Conservation (phyloP, 2,888 invertebrate genomes). For the Teleiodes luculella region DNA sequence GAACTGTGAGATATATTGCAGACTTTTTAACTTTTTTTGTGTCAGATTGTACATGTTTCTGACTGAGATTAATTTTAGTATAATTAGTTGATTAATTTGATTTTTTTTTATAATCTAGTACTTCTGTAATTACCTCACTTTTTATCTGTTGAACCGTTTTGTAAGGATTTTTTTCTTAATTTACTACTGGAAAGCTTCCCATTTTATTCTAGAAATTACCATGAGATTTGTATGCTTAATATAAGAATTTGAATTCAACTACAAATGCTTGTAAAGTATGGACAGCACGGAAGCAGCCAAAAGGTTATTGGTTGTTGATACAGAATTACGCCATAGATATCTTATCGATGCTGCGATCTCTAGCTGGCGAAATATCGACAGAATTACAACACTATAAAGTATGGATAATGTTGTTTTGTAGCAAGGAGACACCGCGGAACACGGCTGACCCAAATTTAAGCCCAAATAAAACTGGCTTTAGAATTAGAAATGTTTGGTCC, state of each 20-base stretch:
- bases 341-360: slow-evolving; percentile 30
- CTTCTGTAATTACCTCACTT: no score
- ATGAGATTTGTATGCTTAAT: no score
- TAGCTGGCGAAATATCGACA: slow-evolving; percentile 33
- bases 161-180: no score
- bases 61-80: no score
- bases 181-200: no score
- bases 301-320: slow-evolving; percentile 37
- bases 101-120: no score
- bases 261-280: slow-evolving; percentile 17
- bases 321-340: slow-evolving; percentile 33
- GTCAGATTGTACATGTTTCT: no score
- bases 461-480: not conserved
- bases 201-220: not conserved
- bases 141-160: no score
- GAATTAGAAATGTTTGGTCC: no score
- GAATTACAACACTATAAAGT: slow-evolving; percentile 6
- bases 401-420: not conserved
- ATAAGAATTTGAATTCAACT: not conserved
- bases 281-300: slow-evolving; percentile 32
- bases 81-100: no score
- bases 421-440: not conserved
- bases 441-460: not conserved
- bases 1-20: no score
- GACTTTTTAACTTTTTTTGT: no score